phyloP scores from a whole-genome alignment of 2,888 invertebrate species.

The Drepanosiphum platanoidis region DNA sequence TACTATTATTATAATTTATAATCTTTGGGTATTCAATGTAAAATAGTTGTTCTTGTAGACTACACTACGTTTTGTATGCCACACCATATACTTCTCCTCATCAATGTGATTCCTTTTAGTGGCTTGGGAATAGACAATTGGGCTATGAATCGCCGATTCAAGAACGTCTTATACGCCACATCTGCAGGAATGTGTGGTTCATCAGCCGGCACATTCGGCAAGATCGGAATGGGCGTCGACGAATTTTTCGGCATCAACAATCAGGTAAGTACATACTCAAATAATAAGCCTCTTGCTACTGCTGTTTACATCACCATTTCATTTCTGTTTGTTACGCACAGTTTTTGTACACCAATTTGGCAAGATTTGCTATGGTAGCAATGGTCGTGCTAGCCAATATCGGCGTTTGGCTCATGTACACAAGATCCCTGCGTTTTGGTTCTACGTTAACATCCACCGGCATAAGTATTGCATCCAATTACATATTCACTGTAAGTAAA shows the following conservation, averaged over 20 bases:
- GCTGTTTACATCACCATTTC: neutral
- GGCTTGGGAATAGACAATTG: neutral
- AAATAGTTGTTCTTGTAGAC: neutral
- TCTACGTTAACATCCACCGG: slow-evolving; percentile 52
- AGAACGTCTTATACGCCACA: slow-evolving; percentile 7
- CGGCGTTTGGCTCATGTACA: slow-evolving; percentile 57
- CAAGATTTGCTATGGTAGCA: slow-evolving; percentile 6
- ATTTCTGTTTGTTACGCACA: neutral
- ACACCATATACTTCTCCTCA: neutral
- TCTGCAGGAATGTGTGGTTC: slow-evolving; percentile 43
- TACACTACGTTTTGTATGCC: neutral
- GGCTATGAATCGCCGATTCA: slow-evolving; percentile 2
- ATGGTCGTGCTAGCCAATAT: slow-evolving; percentile 58
- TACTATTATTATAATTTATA: neutral
- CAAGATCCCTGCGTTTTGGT: slow-evolving; percentile 54
- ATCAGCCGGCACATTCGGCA: slow-evolving; percentile 41
- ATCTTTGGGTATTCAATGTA: too few species aligned
- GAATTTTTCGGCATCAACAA: slow-evolving; percentile 3
- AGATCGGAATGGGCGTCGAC: slow-evolving; percentile 39
- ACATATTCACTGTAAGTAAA: slow-evolving; percentile 57
- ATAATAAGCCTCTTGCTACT: too few species aligned
- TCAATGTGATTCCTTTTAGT: neutral
- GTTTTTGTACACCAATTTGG: neutral
- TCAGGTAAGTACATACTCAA: neutral
- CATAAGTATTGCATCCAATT: slow-evolving; percentile 58